Percentiles rank a stretch among this genome's conserved stretches.
phyloP scores from a whole-genome alignment of 1,140 invertebrate species.

The Cataglyphis hispanica region DNA sequence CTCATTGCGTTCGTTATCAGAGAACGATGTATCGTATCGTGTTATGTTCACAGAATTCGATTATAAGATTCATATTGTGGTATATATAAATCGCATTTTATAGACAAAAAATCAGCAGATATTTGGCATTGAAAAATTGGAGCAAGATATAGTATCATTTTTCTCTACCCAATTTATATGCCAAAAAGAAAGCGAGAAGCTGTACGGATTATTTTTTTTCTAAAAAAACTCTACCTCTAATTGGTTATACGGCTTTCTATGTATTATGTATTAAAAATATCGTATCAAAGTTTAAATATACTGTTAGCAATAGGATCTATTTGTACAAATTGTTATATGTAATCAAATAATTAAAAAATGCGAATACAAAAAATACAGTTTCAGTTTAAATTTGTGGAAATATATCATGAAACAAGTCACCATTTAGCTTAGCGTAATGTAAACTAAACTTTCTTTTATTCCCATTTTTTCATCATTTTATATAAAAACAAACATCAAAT shows the following conservation, averaged over 20 bases:
- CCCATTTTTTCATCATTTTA: conserved; percentile 11
- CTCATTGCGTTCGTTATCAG: conserved; percentile 33
- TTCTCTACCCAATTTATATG: conserved; percentile 47
- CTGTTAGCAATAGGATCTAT: not conserved
- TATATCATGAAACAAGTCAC: not conserved
- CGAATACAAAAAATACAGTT: not conserved
- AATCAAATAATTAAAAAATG: conserved; percentile 15
- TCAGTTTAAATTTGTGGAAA: conserved; percentile 21
- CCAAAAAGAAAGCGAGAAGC: conserved; percentile 35
- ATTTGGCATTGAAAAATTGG: conserved; percentile 24
- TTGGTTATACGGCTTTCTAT: conserved; percentile 16
- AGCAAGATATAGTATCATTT: conserved; percentile 23
- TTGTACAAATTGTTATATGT: not conserved
- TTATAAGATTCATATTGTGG: conserved; percentile 30
- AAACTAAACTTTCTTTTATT: conserved; percentile 41
- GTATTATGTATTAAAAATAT: conserved; percentile 16
- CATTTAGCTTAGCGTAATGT: conserved; percentile 5
- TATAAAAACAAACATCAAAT: conserved; percentile 23
- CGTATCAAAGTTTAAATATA: conserved; percentile 13
- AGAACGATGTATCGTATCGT: not conserved
- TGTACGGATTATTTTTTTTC: conserved; percentile 11
- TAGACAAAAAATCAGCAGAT: not conserved
- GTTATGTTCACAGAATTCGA: conserved; percentile 9
- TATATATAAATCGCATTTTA: conserved; percentile 11
- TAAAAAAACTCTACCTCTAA: conserved; percentile 31